Evolutionary conservation across 2,797 vertebrate genomes (phyloP), one percentile per base, ranked within the genome.

Genomic region (Propithecus deckenii): DNA sequence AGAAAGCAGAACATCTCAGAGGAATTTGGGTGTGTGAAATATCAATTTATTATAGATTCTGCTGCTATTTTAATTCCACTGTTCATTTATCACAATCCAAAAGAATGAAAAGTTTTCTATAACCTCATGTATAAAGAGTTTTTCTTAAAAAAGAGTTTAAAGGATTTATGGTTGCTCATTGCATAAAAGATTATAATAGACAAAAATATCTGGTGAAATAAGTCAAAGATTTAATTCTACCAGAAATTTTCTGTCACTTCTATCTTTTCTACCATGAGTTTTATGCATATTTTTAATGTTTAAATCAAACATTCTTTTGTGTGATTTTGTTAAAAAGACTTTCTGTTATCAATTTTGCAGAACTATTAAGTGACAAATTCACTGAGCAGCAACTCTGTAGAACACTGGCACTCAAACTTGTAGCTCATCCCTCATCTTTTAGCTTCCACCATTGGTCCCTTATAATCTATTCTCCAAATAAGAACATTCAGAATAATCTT

Each of bases 261-360:
- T 18, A n/a, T 46, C n/a, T 61, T 75, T 95, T 69, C 55, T 55
- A 50, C 32, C 50, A 7, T 41, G 67, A 63, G 17, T 78, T 89
- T 85, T 79, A 11, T 43, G 17, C 3, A 3, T 46, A 23, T n/a
- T 48, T 63, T 35, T 22, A 74, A 81, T n/a, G 4, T 59, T 57
- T 84, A 83, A 80, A 79, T 41, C 30, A 84, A 87, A 85, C 28
- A 76, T 43, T 95, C 43, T 86, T 81, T 89, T 85, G 17, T 50
- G 28, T 65, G 69, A 92, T 46, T 96, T 65, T 67, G n/a, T 35
- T 86, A 74, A 96, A 72, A 92, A 75, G 63, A 55, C 17, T 76
- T 84, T 71, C 61, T 81, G 18, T 50, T 59, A 55, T 13, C 65
- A 83, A 0, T 89, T 87, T 89, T 86, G 59, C 15, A 89, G 84